Evolutionary conservation across 2,888 invertebrate genomes (phyloP).

Genomic region (Melieria picta): DNA sequence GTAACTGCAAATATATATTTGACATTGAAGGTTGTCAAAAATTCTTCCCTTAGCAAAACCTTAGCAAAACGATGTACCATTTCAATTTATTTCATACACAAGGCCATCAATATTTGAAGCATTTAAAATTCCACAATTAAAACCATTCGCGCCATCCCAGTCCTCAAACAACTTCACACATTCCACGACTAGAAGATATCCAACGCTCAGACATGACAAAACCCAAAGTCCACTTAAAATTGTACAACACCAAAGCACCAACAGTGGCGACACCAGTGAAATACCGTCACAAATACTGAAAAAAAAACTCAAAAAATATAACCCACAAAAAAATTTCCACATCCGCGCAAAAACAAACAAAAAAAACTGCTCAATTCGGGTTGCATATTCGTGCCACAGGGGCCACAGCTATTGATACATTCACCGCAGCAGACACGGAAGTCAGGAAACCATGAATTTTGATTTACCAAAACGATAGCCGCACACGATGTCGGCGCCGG

Average conservation of each 20-base stretch:
- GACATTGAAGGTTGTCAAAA: no score
- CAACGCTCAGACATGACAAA: conserved; percentile 47
- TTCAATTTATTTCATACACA: no score
- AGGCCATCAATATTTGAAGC: conserved; percentile 27
- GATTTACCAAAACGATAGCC: conserved; percentile 52
- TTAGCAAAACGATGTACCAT: no score
- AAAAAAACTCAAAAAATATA: no score
- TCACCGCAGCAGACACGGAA: conserved; percentile 33
- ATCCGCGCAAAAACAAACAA: no score
- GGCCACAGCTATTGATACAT: conserved; percentile 33
- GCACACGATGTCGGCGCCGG: neutral
- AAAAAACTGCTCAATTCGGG: no score
- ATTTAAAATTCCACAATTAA: conserved; percentile 42
- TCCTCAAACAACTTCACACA: no score
- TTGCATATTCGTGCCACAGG: no score
- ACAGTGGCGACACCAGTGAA: conserved; percentile 33
- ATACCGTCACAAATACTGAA: neutral
- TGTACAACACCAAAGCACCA: conserved; percentile 60
- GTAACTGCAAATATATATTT: no score
- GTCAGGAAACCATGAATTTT: conserved; percentile 61
- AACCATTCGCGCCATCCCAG: neutral
- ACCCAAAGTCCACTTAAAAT: conserved; percentile 61
- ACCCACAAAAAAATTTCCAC: no score
- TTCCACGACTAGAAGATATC: conserved; percentile 39
- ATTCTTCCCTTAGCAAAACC: no score